Conservation (phyloP, 2,888 invertebrate genomes). For the Silvanus unidentatus region DNA sequence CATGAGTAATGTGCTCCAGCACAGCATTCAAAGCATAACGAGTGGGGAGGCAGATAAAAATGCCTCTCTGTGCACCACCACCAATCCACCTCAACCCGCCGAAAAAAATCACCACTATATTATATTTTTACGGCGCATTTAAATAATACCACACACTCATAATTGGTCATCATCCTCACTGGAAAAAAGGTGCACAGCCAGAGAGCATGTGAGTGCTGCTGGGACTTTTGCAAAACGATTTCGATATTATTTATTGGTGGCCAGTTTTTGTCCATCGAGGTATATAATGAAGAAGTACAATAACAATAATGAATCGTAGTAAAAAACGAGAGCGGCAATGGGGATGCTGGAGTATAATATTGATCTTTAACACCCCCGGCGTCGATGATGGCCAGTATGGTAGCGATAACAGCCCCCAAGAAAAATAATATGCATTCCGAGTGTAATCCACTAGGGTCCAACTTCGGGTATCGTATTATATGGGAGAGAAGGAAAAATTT, state of each 20-base stretch:
- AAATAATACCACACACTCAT: slow-evolving; percentile 30
- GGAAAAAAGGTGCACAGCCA: slow-evolving; percentile 17
- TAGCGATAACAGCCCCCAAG: slow-evolving; percentile 19
- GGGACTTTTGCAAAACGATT: too few relatives aligned
- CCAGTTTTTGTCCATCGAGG: too few relatives aligned
- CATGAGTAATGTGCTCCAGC: slow-evolving; percentile 52
- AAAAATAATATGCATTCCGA: slow-evolving; percentile 20
- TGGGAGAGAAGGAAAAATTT: not conserved
- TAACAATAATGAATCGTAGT: too few relatives aligned
- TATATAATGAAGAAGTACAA: too few relatives aligned
- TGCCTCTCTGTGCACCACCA: slow-evolving; percentile 5
- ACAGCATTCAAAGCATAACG: slow-evolving; percentile 45
- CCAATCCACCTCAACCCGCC: slow-evolving; percentile 29
- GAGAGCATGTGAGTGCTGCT: slow-evolving; percentile 8
- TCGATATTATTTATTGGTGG: too few relatives aligned
- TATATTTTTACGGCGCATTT: slow-evolving; percentile 43
- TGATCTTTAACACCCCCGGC: too few relatives aligned
- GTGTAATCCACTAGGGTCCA: slow-evolving; percentile 18
- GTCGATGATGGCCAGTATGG: slow-evolving; percentile 10
- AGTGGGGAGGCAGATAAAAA: slow-evolving; percentile 40
- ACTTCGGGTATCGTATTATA: slow-evolving; percentile 1
- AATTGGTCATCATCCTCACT: slow-evolving; percentile 30
- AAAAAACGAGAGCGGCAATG: too few relatives aligned
- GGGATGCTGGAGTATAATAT: too few relatives aligned
- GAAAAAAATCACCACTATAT: slow-evolving; percentile 40